Base-by-base conservation (phyloP, 2,888 invertebrate genomes). In the Tipula lateralis region DNA sequence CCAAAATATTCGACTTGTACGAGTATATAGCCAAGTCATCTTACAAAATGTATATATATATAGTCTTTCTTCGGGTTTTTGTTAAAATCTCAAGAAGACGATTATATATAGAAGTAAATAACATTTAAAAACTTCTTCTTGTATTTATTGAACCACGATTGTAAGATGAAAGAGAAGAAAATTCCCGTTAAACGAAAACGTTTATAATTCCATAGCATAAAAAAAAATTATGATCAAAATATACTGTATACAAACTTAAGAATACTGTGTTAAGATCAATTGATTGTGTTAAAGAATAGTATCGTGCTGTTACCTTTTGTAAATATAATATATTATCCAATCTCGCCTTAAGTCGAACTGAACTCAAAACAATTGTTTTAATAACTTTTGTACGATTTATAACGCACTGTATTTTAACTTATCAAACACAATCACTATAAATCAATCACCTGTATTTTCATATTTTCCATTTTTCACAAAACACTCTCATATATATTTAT, bases 131-230 rank as follows among this genome's bases (percentile, higher is more conserved):
- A 44, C 44, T 44, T 44, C 24, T 66, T 66, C 66, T 66, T 66
- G 24, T 24, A 24, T 66, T 66, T 66, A 66, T 66, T 66, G 66
- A 66, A 66, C 66, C 66, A 66, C 24, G 66, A 66, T 66, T 66
- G 19, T 66, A 12, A 66, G 66, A 66, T 66, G 66, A 66, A 66
- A 66, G 66, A 66, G 24, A 66, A 66, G 66, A 66, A 66, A 66
- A 66, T 66, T 66, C 66, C 66, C 66, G 66, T 66, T 66, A 66
- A 66, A 66, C 66, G 24, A 66, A 66, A 66, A 66, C 66, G 66
- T 24, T 66, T 66, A 66, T 66, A 66, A 66, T 66, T 66, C 66
- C 66, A 24, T 16, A 44, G 16, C 16, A 44, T 44, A 44, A 44
- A 16, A 44, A 4, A 44, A 44, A 66, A 24, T 24, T 19, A 66